phyloP scores from a whole-genome alignment of 2,888 invertebrate genomes.

The Anagyrus pseudococci region DNA sequence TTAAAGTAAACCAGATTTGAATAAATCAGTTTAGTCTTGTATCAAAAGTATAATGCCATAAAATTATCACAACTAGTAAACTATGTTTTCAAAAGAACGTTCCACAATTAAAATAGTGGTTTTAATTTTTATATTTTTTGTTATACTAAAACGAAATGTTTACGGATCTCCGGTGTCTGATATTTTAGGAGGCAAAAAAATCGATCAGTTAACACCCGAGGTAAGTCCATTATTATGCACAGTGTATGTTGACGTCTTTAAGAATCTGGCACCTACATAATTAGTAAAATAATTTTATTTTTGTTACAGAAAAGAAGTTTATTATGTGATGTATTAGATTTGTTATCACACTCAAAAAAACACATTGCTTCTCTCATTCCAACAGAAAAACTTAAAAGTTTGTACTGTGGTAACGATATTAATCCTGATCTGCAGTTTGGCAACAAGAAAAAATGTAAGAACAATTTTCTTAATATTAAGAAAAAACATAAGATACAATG shows the following conservation, averaged over 20 bases:
- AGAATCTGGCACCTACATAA: too few species aligned
- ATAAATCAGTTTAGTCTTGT: not conserved
- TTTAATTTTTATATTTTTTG: not conserved
- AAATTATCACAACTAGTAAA: constrained; percentile 16
- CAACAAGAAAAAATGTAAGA: too few species aligned
- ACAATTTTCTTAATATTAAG: too few species aligned
- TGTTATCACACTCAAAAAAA: constrained; percentile 3
- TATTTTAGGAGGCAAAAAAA: too few species aligned
- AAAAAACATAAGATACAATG: too few species aligned
- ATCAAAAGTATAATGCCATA: too few species aligned
- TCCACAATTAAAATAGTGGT: not conserved
- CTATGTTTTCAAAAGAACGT: constrained; percentile 11
- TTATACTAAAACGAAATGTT: not conserved
- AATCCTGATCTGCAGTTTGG: too few species aligned
- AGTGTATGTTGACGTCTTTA: not conserved
- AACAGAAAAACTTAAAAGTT: not conserved
- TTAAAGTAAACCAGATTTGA: not conserved
- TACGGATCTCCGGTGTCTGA: too few species aligned
- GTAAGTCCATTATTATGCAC: not conserved
- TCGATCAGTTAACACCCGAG: too few species aligned
- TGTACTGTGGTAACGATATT: not conserved
- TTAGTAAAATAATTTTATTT: not conserved
- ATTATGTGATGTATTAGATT: constrained; percentile 16
- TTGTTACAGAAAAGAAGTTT: not conserved
- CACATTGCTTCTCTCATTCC: not conserved